A percentile compares a stretch with the other conserved stretches of the same genome.
These are phyloP conservation scores for Henricia sp. DNA, from an alignment of 53 echinoderm and acorn worm genomes.

Conservation along the genomic window DNA sequence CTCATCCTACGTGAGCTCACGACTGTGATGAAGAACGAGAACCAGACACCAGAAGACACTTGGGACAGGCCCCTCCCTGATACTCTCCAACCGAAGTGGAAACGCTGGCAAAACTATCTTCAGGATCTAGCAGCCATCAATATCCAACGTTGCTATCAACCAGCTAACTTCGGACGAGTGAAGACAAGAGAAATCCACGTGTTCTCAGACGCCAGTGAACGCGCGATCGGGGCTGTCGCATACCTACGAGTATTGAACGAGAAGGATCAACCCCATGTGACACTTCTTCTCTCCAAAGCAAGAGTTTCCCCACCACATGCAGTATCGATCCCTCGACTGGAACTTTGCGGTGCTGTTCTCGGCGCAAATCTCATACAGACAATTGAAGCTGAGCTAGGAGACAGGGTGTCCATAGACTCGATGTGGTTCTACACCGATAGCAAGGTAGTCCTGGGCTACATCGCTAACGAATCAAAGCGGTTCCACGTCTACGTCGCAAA, in stretches of 20 bases:
- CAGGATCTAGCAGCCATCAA: conserved; percentile 8
- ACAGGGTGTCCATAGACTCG: conserved; percentile 26
- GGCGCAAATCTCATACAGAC: too few relatives aligned
- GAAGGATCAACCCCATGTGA: not conserved
- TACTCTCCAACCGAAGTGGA: conserved; percentile 15
- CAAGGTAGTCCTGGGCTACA: conserved; percentile 54
- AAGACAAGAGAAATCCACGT: conserved; percentile 24
- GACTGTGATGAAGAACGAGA: not conserved
- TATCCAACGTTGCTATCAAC: conserved; percentile 10
- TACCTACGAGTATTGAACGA: conserved; percentile 1
- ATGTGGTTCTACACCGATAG: conserved; percentile 55
- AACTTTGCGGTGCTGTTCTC: too few relatives aligned
- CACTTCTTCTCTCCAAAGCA: conserved; percentile 22
- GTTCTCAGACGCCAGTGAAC: conserved; percentile 50
- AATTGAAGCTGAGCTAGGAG: too few relatives aligned
- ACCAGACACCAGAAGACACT: not conserved
- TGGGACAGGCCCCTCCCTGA: conserved; percentile 44
- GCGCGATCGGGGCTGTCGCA: conserved; percentile 37
- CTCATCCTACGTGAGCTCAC: conserved; percentile 30
- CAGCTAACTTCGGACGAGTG: conserved; percentile 9
- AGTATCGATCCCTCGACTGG: conserved; percentile 62
- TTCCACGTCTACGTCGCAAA: conserved; percentile 66
- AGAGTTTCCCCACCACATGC: conserved; percentile 27
- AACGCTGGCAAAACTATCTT: conserved; percentile 21
- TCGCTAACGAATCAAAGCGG: conserved; percentile 50